A percentile compares a stretch with the other conserved stretches of the same genome.
These are phyloP conservation scores for Zeugodacus cucurbitae DNA, from an alignment of 1,140 invertebrate species.

Conservation along the genomic window DNA sequence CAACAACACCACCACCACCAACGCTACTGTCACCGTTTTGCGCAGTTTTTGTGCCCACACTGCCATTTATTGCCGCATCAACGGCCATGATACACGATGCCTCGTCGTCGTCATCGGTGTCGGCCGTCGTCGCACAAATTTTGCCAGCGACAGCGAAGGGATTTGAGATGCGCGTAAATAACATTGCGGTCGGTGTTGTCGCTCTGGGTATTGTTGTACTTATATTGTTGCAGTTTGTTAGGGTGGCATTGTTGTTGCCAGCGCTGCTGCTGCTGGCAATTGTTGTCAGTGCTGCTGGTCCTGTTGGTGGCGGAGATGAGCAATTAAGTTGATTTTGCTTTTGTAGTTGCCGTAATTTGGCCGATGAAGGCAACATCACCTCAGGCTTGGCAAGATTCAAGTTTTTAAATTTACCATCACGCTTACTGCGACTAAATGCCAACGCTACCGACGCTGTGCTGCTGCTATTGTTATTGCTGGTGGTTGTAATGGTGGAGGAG, in stretches of 20 bases:
- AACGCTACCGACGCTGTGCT: conserved; percentile 39
- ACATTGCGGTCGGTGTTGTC: background rate
- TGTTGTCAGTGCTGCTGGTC: background rate
- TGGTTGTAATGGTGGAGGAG: background rate
- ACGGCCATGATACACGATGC: conserved; percentile 20
- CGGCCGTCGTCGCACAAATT: background rate
- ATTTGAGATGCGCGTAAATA: background rate
- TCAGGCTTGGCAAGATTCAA: conserved; percentile 61
- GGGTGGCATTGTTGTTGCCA: background rate
- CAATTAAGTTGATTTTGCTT: conserved; percentile 49
- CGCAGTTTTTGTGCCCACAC: background rate
- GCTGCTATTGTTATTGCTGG: conserved; percentile 21
- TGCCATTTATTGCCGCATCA: conserved; percentile 29
- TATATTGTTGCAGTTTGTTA: background rate
- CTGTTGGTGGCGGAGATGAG: conserved; percentile 29
- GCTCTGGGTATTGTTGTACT: conserved; percentile 11
- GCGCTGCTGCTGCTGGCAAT: background rate
- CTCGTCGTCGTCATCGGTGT: background rate
- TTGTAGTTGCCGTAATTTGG: conserved; percentile 58
- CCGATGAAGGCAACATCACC: conserved; percentile 62
- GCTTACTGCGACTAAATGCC: conserved; percentile 52
- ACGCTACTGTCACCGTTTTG: background rate
- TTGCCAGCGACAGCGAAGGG: conserved; percentile 9
- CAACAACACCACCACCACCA: background rate
- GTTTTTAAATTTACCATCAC: conserved; percentile 64